Conservation (phyloP, 1,140 invertebrate species). For the Drosophila subobscura region DNA sequence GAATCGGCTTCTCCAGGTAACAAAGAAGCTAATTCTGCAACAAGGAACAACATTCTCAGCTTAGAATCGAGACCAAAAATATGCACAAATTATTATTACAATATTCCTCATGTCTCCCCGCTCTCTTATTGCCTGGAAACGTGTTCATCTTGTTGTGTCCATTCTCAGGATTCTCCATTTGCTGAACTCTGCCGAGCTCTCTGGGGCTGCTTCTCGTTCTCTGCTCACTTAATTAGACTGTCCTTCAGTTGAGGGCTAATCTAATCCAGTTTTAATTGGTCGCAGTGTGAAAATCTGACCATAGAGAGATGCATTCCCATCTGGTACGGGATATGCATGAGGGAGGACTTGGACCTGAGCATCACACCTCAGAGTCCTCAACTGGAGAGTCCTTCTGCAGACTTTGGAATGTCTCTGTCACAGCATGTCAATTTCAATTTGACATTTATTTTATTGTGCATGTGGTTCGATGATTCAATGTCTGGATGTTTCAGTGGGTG, state of each 20-base stretch:
- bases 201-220: not conserved
- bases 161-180: not conserved
- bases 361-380: conserved; percentile 9
- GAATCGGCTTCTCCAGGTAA: no score
- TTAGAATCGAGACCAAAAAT: no score
- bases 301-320: not conserved
- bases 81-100: no score
- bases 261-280: conserved; percentile 44
- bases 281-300: conserved; percentile 35
- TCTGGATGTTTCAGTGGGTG: not conserved
- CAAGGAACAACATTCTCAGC: no score
- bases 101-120: no score
- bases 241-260: not conserved
- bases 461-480: conserved; percentile 1
- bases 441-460: conserved; percentile 71
- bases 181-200: conserved; percentile 1
- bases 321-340: not conserved
- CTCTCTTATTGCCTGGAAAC: no score
- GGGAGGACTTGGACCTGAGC: not conserved
- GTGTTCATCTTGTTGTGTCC: not conserved
- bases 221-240: conserved; percentile 23
- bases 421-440: conserved; percentile 78
- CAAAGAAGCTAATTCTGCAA: no score
- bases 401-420: conserved; percentile 37
- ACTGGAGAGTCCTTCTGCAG: not conserved